These are phyloP conservation scores for Uromys caudimaculatus DNA, from an alignment of 2,797 vertebrate genomes.

Conservation along the genomic window DNA sequence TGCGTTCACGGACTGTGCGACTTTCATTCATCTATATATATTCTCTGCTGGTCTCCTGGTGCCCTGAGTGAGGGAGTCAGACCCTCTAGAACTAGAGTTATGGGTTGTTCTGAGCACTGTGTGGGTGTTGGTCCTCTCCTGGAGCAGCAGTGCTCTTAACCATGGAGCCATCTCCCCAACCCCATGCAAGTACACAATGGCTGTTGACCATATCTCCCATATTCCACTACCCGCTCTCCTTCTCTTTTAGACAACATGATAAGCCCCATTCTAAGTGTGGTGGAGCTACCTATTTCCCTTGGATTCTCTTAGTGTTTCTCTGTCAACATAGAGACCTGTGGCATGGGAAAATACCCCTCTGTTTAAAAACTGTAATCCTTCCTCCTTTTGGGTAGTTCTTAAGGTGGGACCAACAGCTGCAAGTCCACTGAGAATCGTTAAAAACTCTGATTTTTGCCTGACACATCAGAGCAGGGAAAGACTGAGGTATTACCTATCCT, in stretches of 20 bases:
- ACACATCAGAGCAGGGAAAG: not conserved
- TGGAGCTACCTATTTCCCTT: not conserved
- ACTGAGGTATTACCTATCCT: not conserved
- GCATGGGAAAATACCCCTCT: not conserved
- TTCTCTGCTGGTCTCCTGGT: not conserved
- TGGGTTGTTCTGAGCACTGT: not conserved
- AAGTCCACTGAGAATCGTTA: not conserved
- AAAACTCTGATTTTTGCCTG: not conserved
- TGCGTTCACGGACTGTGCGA: not conserved
- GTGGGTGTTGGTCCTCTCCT: not conserved
- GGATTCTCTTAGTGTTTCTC: not conserved
- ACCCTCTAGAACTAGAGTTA: not conserved
- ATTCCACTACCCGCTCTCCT: not conserved
- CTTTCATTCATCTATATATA: not conserved
- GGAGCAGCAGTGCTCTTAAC: not conserved
- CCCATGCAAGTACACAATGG: not conserved
- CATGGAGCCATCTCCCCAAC: not conserved
- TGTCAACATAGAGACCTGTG: not conserved
- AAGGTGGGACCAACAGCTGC: not conserved
- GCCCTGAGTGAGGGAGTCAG: not conserved
- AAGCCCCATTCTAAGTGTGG: not conserved
- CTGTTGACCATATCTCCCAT: not conserved
- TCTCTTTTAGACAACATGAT: not conserved
- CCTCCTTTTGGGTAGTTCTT: not conserved
- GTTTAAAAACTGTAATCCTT: constrained; percentile 22